Conservation (phyloP, 2,113 vertebrate species). For the Blennius ocellaris region DNA sequence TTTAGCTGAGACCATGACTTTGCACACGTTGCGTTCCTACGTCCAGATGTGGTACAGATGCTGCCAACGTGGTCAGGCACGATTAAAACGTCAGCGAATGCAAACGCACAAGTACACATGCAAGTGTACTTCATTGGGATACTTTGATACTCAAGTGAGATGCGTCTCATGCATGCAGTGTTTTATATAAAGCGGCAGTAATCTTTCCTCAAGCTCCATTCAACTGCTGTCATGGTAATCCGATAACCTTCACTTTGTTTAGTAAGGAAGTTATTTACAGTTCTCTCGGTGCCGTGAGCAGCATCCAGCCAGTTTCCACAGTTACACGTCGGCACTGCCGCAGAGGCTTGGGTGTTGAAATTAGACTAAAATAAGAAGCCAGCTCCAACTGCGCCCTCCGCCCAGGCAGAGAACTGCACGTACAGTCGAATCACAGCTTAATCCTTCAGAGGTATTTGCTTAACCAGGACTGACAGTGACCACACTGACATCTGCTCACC, state of each 20-base stretch:
- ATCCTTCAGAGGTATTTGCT: slow-evolving; percentile 7
- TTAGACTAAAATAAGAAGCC: not conserved
- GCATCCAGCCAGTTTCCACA: not conserved
- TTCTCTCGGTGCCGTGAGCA: not conserved
- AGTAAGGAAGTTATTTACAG: slow-evolving; percentile 13
- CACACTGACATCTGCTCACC: not conserved
- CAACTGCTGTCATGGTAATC: slow-evolving; percentile 36
- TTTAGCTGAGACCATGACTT: slow-evolving; percentile 66
- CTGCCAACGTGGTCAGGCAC: slow-evolving; percentile 52
- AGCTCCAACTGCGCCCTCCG: not conserved
- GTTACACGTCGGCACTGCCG: slow-evolving; percentile 1
- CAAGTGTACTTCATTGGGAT: not conserved
- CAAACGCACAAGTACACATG: not conserved
- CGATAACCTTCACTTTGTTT: slow-evolving; percentile 13
- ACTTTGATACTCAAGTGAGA: not conserved
- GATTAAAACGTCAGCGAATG: slow-evolving; percentile 2
- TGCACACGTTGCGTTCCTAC: slow-evolving; percentile 36
- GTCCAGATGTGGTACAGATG: slow-evolving; percentile 76
- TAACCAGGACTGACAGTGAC: not conserved
- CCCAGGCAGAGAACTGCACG: not conserved
- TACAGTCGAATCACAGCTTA: slow-evolving; percentile 1
- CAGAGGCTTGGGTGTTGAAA: not conserved
- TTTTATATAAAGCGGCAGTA: not conserved
- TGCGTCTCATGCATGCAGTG: not conserved
- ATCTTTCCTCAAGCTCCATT: slow-evolving; percentile 11